Evolutionary conservation across 2,888 invertebrate genomes (phyloP).

Genomic region (Stenotaenia linearis): DNA sequence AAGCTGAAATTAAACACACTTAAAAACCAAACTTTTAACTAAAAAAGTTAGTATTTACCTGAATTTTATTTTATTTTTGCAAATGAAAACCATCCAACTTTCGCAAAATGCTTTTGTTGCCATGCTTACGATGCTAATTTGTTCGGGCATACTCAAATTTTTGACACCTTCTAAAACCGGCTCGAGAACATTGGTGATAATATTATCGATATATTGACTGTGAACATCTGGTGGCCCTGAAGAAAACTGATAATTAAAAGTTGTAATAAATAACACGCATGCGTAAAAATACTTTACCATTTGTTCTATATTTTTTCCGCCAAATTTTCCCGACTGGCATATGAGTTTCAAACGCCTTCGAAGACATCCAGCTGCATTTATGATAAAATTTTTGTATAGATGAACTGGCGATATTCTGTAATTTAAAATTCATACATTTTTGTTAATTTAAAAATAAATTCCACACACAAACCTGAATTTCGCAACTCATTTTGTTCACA

Average conservation of each 20-base stretch:
- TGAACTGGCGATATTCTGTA: constrained; percentile 30
- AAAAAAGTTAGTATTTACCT: constrained; percentile 47
- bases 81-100: constrained; percentile 81
- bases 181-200: constrained; percentile 67
- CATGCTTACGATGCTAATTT: constrained; percentile 67
- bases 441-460: not conserved
- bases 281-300: not conserved
- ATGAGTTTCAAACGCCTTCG: not conserved
- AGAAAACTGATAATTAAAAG: not conserved
- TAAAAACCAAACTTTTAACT: not conserved
- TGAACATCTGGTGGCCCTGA: constrained; percentile 47
- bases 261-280: not conserved
- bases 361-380: not conserved
- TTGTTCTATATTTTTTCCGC: constrained; percentile 3
- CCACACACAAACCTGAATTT: not conserved
- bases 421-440: not conserved
- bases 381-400: constrained; percentile 31
- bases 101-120: constrained; percentile 76
- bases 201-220: constrained; percentile 65
- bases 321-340: constrained; percentile 31
- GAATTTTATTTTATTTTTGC: constrained; percentile 73
- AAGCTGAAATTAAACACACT: constrained; percentile 49
- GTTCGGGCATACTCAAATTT: constrained; percentile 46
- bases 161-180: constrained; percentile 72
- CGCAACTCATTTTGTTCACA: not conserved